These are phyloP conservation scores for Parnassius mnemosyne DNA, from an alignment of 2,888 invertebrate species.

Conservation along the genomic window DNA sequence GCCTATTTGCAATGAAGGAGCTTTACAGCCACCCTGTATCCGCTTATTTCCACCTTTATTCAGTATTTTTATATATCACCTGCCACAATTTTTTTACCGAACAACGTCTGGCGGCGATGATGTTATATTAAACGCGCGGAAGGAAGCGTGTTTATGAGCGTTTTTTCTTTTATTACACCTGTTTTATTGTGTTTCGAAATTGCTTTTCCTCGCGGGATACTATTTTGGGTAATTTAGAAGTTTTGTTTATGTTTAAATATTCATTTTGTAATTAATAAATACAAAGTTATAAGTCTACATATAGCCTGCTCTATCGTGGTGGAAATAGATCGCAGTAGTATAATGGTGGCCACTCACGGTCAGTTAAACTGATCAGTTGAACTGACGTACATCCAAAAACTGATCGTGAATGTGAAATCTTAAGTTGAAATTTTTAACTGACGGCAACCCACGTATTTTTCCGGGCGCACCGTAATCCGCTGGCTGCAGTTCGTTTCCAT, in stretches of 20 bases:
- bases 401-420: too few species aligned
- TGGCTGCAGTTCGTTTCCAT: too few species aligned
- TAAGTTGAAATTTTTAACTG: too few species aligned
- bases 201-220: slow-evolving; percentile 7
- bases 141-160: slow-evolving; percentile 40
- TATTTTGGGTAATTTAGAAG: not conserved
- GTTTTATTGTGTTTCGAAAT: slow-evolving; percentile 26
- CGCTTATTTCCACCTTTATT: slow-evolving; percentile 56
- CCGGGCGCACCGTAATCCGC: too few species aligned
- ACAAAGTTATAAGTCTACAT: too few species aligned
- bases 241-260: not conserved
- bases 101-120: slow-evolving; percentile 46
- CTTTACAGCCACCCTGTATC: slow-evolving; percentile 55
- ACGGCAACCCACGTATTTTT: too few species aligned
- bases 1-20: slow-evolving; percentile 69
- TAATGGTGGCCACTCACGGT: too few species aligned
- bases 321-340: too few species aligned
- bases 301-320: too few species aligned
- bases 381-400: too few species aligned
- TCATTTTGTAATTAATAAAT: too few species aligned
- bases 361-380: too few species aligned
- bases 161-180: slow-evolving; percentile 28
- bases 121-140: slow-evolving; percentile 37
- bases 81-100: slow-evolving; percentile 39
- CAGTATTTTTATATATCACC: slow-evolving; percentile 55